A percentile compares a stretch with the other conserved stretches of the same genome.
phyloP scores from a whole-genome alignment of 2,113 vertebrate genomes.

The cattle (Bos taurus) region DNA sequence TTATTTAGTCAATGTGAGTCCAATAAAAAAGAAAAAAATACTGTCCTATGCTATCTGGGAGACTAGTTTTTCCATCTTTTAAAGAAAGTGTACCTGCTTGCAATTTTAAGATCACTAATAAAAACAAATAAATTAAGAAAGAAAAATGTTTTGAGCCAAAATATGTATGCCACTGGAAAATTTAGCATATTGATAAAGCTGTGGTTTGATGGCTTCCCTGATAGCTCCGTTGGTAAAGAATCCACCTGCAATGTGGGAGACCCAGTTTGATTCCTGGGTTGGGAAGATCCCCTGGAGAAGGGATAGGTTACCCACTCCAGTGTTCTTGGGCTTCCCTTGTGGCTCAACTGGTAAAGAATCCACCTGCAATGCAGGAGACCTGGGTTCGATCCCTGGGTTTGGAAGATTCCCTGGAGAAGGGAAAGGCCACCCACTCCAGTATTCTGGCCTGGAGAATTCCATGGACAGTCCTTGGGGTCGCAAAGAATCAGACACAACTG shows the following conservation, averaged over 20 bases:
- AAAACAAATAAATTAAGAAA: conserved; percentile 15
- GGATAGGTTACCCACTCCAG: not conserved
- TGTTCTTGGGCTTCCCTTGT: not conserved
- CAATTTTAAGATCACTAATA: conserved; percentile 9
- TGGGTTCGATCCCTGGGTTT: too few species aligned
- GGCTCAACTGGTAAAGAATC: too few species aligned
- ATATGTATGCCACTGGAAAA: not conserved
- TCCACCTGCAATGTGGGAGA: not conserved
- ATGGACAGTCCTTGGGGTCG: not conserved
- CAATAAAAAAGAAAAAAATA: conserved; percentile 11
- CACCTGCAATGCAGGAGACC: too few species aligned
- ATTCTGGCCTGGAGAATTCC: not conserved
- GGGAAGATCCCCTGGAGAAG: not conserved
- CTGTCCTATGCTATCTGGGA: not conserved
- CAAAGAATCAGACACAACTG: not conserved
- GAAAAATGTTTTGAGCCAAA: conserved; percentile 35
- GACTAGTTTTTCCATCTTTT: not conserved
- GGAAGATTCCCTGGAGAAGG: too few species aligned
- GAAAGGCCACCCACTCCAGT: not conserved
- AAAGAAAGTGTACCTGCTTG: not conserved
- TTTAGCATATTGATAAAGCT: conserved; percentile 43
- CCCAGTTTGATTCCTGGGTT: not conserved
- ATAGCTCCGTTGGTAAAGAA: not conserved
- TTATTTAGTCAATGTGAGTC: conserved; percentile 1
- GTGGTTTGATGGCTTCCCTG: not conserved